These are phyloP conservation scores for Larimichthys polyactis DNA, from an alignment of 2,113 vertebrate species.

Conservation along the genomic window DNA sequence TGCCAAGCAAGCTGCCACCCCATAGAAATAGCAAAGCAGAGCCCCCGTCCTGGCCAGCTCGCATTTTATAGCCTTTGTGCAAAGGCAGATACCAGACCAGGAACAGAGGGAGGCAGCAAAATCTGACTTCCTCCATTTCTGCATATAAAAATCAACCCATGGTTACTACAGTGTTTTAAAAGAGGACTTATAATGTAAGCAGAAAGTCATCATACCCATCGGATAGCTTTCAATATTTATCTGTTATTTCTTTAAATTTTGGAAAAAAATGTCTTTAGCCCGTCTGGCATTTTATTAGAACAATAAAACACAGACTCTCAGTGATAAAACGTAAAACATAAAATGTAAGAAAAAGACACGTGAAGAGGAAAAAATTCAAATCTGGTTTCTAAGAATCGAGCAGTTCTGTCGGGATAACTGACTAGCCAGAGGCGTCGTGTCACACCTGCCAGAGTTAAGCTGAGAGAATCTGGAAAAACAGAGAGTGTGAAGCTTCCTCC, in stretches of 20 bases:
- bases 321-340: neutral
- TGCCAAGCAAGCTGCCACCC: slow-evolving; percentile 78
- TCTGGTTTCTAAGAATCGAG: neutral
- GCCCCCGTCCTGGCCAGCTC: slow-evolving; percentile 52
- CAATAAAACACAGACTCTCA: neutral
- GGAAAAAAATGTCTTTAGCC: neutral
- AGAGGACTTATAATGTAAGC: neutral
- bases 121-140: slow-evolving; percentile 49
- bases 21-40: slow-evolving; percentile 71
- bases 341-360: neutral
- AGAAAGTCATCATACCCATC: neutral
- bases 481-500: neutral
- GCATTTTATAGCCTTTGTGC: slow-evolving; percentile 70
- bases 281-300: neutral
- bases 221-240: neutral
- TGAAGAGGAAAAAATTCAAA: neutral
- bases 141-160: slow-evolving; percentile 29
- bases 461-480: neutral
- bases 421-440: neutral
- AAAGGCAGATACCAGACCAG: slow-evolving; percentile 59
- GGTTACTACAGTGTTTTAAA: neutral
- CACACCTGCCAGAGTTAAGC: neutral
- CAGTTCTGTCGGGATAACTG: neutral
- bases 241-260: neutral
- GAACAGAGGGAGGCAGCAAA: slow-evolving; percentile 38